Base-by-base conservation (phyloP, 2,113 vertebrate species). In the Murina feae region DNA sequence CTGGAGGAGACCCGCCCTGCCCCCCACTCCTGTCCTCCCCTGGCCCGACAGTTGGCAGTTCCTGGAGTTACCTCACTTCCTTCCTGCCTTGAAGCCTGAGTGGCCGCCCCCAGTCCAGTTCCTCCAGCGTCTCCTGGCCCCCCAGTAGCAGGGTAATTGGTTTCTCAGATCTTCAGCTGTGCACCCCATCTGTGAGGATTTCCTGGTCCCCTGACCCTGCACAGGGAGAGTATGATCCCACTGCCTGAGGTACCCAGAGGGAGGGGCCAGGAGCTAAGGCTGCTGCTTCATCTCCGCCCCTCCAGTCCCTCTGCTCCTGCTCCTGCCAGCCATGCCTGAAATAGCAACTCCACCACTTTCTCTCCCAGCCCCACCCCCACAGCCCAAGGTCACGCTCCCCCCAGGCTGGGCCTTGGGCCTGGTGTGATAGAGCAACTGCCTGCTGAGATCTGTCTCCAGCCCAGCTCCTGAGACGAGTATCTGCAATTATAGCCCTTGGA, bases 91-190 rank as follows among this genome's bases (percentile, higher is more conserved):
- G 80, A 84, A 94, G 91, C 80, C 91, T 37, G 72, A 83, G 53
- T 6, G 4, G 17, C 60, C 21, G 6, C 39, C 78, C 58, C 30
- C 30, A 5, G 44, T 18, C 90, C 75, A 53, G 13, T 47, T 53
- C 72, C 84, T 84, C 30, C 81, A 80, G 89, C 89, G 58, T 28
- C 84, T 86, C 49, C 49, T 0, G 20, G 25, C 39, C 79, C 90
- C 89, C 84, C 68, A 42, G 92, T 18, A 86, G 58, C 25, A 7
- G 3, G 18, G 55, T 95, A 93, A 97, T 93, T 93, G 72, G 90
- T 88, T 96, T 94, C 88, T 93, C 79, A 86, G 85, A 25, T 72
- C 87, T 63, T 95, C 85, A 65, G 72, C 97, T 89, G 82, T 39
- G 58, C 28, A n/a, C 44, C 58, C 84, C 2, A 1, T 80, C 76